Percentiles rank a stretch among this genome's conserved stretches.
phyloP scores from a whole-genome alignment of 2,888 invertebrate genomes.

The Matsumyia berberina region DNA sequence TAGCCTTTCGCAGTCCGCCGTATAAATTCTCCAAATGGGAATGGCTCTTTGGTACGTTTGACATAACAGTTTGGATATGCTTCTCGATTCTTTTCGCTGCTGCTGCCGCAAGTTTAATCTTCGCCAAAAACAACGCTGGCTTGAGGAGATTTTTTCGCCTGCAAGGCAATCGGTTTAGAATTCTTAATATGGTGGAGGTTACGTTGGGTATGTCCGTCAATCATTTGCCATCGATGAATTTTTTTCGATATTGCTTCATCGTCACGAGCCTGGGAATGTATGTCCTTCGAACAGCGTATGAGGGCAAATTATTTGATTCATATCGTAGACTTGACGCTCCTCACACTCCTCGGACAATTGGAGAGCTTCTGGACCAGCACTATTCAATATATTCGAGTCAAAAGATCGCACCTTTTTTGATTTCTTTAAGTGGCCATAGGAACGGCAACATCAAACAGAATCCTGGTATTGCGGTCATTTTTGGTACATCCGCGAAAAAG shows the following conservation, averaged over 20 bases:
- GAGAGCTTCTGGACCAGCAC: not conserved
- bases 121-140: not conserved
- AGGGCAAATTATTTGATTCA: slow-evolving; percentile 37
- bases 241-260: slow-evolving; percentile 7
- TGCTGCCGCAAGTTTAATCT: not conserved
- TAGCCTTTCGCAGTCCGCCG: slow-evolving; percentile 13
- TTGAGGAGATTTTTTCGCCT: slow-evolving; percentile 1
- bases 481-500: not conserved
- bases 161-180: not conserved
- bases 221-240: not conserved
- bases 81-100: not conserved
- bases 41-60: slow-evolving; percentile 22
- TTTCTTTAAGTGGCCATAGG: not conserved
- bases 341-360: not conserved
- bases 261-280: not conserved
- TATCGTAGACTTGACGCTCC: not conserved
- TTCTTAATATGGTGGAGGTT: slow-evolving; percentile 3
- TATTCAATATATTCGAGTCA: slow-evolving; percentile 1
- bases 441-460: not conserved
- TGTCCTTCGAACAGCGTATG: slow-evolving; percentile 14
- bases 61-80: not conserved
- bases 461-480: not conserved
- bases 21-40: slow-evolving; percentile 1
- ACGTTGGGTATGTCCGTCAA: not conserved
- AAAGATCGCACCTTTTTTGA: not conserved